A percentile compares a stretch with the other conserved stretches of the same genome.
phyloP scores from a whole-genome alignment of 2,888 invertebrate genomes.

The Apamea epomidion region DNA sequence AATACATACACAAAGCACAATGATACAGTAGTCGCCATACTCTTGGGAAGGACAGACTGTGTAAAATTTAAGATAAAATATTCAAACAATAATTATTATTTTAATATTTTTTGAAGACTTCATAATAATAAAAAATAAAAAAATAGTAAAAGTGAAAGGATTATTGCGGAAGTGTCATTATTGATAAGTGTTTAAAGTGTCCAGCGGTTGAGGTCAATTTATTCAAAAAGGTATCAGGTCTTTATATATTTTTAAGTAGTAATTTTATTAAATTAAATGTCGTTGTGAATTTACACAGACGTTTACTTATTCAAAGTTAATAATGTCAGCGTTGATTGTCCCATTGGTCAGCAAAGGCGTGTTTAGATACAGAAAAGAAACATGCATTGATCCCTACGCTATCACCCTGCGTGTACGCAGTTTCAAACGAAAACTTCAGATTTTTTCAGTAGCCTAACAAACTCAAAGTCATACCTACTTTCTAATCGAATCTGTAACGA shows the following conservation, averaged over 20 bases:
- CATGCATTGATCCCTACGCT: no score
- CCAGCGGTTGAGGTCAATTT: slow-evolving; percentile 26
- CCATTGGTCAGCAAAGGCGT: neutral
- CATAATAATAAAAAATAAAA: neutral
- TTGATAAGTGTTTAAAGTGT: slow-evolving; percentile 33
- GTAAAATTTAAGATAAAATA: slow-evolving; percentile 2
- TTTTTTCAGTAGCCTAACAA: neutral
- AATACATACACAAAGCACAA: slow-evolving; percentile 38
- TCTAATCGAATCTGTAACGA: neutral
- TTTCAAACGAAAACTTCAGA: neutral
- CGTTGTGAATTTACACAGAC: neutral
- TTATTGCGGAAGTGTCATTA: slow-evolving; percentile 36
- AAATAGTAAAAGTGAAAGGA: slow-evolving; percentile 23
- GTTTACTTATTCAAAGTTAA: no score
- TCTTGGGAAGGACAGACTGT: slow-evolving; percentile 45
- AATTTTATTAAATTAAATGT: slow-evolving; percentile 12
- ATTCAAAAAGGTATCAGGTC: slow-evolving; percentile 42
- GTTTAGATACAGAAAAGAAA: neutral
- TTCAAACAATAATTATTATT: neutral
- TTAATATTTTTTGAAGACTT: neutral
- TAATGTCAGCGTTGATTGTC: neutral
- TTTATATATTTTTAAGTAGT: neutral
- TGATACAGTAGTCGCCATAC: slow-evolving; percentile 51
- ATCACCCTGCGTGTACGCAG: neutral
- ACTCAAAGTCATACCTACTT: neutral